These are phyloP conservation scores for Ectemnius lituratus DNA, from an alignment of 2,888 invertebrate genomes.

Conservation along the genomic window DNA sequence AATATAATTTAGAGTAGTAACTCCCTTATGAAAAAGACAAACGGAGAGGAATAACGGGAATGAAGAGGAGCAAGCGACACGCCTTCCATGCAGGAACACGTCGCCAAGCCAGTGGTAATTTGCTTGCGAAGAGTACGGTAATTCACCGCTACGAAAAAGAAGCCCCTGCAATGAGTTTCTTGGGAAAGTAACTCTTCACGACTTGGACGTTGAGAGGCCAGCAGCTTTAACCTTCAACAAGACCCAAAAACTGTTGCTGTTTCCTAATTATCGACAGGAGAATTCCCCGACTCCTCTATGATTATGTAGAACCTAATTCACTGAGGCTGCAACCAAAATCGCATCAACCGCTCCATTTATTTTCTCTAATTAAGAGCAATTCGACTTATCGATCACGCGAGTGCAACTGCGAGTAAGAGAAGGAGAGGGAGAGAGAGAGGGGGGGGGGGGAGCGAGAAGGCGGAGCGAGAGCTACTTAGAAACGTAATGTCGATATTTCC, in stretches of 20 bases:
- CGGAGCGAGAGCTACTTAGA: constrained; percentile 29
- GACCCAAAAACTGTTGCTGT: neutral
- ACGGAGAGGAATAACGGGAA: neutral
- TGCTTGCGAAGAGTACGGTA: neutral
- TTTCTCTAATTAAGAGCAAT: constrained; percentile 1
- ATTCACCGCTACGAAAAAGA: neutral
- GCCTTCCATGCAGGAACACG: neutral
- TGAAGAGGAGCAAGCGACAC: neutral
- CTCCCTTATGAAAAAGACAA: neutral
- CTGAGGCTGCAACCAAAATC: no score
- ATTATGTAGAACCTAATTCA: no score
- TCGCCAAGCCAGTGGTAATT: neutral
- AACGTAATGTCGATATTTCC: constrained; percentile 38
- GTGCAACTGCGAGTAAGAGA: neutral
- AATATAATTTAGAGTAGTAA: constrained; percentile 31
- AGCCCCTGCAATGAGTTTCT: neutral
- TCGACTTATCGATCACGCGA: neutral
- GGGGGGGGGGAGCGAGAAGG: constrained; percentile 6
- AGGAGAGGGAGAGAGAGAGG: neutral
- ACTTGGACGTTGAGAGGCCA: neutral
- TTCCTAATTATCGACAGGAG: neutral
- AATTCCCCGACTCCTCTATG: neutral
- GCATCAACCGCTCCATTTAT: neutral
- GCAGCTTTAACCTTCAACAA: neutral
- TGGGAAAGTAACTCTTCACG: neutral